Evolutionary conservation across 2,797 vertebrate species (phyloP), one percentile per base, ranked within the genome.

Genomic region (Pseudomugil gertrudae): DNA sequence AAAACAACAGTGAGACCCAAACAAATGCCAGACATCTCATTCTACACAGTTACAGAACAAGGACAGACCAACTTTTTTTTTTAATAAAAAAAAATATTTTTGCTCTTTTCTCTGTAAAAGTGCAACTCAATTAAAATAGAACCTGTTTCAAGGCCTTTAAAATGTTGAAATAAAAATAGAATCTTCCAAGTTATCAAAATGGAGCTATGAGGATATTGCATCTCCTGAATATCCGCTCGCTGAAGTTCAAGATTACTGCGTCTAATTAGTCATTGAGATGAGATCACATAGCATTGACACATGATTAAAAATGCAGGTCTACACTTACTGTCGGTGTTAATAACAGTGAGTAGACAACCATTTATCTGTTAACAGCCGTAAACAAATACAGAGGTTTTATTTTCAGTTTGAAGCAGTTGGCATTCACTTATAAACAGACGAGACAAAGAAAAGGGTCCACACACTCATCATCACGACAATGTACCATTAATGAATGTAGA

Each of bases 1-100:
- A 98, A 96, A 97, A 95, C 91, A 95, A 95, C 95, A 92, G 93
- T 94, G 95, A 94, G 92, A 96, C 94, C 95, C 95, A 95, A 95
- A 96, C 92, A 94, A 95, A 92, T 96, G 95, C 93, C 95, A 96
- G 94, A 94, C 93, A 93, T 95, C 95, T 97, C 94, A 95, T 93
- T 94, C 95, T 96, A 96, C 95, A 61, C 92, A 94, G 92, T 93
- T 95, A 96, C 95, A 92, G 94, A 95, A 95, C 95, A 95, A 94
- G 95, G 94, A 98, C 96, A 89, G 95, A 96, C 95, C 95, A 95
- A 94, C 95, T 94, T 74, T 73, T 61, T 78, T 82, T 74, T 74
- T 71, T 48, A 89, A 88, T 85, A 92, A 92, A 92, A 92, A 89
- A 87, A 89, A 90, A 19, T 66, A 65, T 88, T 83, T 78, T 88